Evolutionary conservation across 1,140 invertebrate genomes (phyloP), one percentile per base, ranked within the genome.

Genomic region (Sesamia nonagrioides): DNA sequence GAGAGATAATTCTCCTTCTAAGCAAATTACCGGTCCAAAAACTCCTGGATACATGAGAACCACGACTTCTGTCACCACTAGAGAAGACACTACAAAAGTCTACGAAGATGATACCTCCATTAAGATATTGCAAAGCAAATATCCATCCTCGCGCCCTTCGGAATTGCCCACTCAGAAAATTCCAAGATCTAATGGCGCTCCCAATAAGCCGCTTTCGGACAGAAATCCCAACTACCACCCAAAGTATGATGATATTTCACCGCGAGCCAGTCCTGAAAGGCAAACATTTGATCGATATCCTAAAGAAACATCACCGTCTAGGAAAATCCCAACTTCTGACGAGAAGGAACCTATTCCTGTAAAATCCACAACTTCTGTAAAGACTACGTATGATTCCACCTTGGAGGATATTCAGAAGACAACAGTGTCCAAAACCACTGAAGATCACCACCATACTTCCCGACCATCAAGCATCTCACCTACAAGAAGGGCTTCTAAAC

Each of bases 211-310:
- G 35, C 15, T 18, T 21, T 35, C 11, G 21, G 56, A 63, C 8
- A 18, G 52, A 18, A 56, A n/a, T 50, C 58, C 73, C n/a, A 33
- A 48, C 72, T 27, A 11, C 50, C 21, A 9, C 15, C 50, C 50
- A 50, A 7, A 18, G n/a, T 60, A 52, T 13, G 50, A 48, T 11
- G 40, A 52, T 18, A n/a, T 60, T 15, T 68, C 58, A 54, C 9
- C 69, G 9, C 73, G 60, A 56, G 5, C 40, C 15, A 81, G 74
- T 42, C 79, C 74, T 40, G 75, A 81, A n/a, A 73, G 71, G 33
- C 50, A 69, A 45, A 15, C n/a, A 8, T 0, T 27, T 48, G 42
- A 69, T 6, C 58, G 7, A 37, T 56, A 56, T 50, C 48, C 45
- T 37, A 73, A 81, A 33, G 56, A 76, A 42, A 52, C 72, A 33